Base-by-base conservation (phyloP, 2,797 vertebrate species). In the Morelia viridis region DNA sequence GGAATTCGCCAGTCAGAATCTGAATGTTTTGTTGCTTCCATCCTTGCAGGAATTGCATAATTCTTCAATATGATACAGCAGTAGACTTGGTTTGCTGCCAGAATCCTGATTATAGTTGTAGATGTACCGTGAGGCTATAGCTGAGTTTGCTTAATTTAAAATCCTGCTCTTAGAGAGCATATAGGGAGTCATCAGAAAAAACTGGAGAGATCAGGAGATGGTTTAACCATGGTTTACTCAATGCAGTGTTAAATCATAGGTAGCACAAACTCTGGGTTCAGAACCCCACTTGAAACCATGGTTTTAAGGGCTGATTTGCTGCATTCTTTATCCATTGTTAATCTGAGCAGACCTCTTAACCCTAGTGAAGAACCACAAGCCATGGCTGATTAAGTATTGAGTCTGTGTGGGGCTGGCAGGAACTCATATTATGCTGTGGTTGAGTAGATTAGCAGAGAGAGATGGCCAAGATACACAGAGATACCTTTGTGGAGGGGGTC, bases 291-390 rank as follows among this genome's bases (percentile, higher is more conserved):
- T 58, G 53, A 60, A 46, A 85, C 15, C 26, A 57, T 50, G 17
- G 31, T 92, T 90, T 92, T 85, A 41, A 41, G 61, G 86, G 46
- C 46, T 90, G 58, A 50, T 83, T 90, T 92, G 58, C n/a, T 35
- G 85, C 88, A 65, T 8, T 92, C 46, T 57, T 90, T 87, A 90
- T 3, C 58, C n/a, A 56, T 41, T 31, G 58, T 87, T 85, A 86
- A 90, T 87, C 89, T 9, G 2, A 84, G 76, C 11, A 62, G 19
- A 26, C n/a, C 12, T 17, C 80, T 71, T 85, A 53, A 50, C 31
- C 28, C 50, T 89, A 88, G 60, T 50, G 64, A 11, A 89, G 8
- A 50, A 89, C 60, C 62, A 56, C 50, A 86, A 26, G 46, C 41
- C 35, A 68, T 89, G 80, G 87, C 26, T 68, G 65, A 64, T 68